Evolutionary conservation across 2,113 vertebrate species (phyloP).

Genomic region (Vidua macroura): DNA sequence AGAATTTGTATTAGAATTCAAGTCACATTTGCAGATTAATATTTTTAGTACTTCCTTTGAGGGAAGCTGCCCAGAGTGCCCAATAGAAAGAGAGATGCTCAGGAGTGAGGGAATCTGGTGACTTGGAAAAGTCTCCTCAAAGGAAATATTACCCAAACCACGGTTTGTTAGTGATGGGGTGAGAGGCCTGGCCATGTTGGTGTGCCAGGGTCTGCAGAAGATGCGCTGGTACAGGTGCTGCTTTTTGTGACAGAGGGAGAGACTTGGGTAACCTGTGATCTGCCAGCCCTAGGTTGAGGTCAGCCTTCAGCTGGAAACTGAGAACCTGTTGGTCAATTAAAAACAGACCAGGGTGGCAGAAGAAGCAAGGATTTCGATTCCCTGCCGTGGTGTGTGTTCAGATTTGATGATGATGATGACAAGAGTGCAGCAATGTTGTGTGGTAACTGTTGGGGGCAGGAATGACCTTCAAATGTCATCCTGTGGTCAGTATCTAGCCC

Average conservation of each 20-base stretch:
- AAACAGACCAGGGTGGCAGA: not conserved
- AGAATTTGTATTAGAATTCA: not conserved
- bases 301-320: not conserved
- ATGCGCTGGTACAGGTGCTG: not conserved
- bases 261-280: not conserved
- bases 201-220: not conserved
- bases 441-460: not conserved
- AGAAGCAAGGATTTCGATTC: not conserved
- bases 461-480: not conserved
- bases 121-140: not conserved
- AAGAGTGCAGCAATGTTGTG: not conserved
- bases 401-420: not conserved
- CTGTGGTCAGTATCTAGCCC: too few species aligned
- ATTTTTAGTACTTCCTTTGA: not conserved
- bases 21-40: not conserved
- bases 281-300: not conserved
- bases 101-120: not conserved
- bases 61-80: not conserved
- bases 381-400: not conserved
- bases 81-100: not conserved
- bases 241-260: not conserved
- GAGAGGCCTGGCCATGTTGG: not conserved
- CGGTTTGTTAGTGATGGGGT: not conserved
- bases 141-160: not conserved
- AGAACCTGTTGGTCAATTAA: not conserved